Percentiles rank a stretch among this genome's conserved stretches.
These are phyloP conservation scores for Ctenoplectra terminalis DNA, from an alignment of 1,140 invertebrate genomes.

Conservation along the genomic window DNA sequence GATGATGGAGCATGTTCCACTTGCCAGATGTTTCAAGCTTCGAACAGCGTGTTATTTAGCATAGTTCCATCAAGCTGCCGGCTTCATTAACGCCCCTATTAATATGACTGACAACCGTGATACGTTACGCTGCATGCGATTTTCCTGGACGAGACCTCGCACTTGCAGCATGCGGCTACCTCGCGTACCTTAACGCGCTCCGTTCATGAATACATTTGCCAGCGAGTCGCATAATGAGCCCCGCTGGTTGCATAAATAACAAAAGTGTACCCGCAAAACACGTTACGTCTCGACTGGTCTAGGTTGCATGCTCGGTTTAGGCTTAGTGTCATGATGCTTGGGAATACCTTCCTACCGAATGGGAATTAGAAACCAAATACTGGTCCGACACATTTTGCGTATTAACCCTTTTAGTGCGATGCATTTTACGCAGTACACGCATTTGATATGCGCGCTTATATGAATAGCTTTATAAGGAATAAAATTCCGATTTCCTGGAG, in stretches of 20 bases:
- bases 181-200: conserved; percentile 52
- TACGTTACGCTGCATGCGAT: conserved; percentile 50
- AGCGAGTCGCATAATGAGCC: conserved; percentile 43
- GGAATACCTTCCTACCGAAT: background rate
- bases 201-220: conserved; percentile 70
- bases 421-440: too few species aligned
- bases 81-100: conserved; percentile 62
- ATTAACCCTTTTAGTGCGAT: too few species aligned
- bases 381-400: too few species aligned
- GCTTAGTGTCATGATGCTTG: background rate
- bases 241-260: conserved; percentile 60
- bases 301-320: too few species aligned
- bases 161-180: conserved; percentile 36
- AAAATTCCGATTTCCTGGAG: too few species aligned
- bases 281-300: background rate
- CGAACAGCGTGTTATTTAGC: conserved; percentile 28
- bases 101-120: conserved; percentile 57
- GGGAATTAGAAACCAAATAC: background rate
- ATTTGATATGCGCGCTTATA: too few species aligned
- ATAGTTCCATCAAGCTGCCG: conserved; percentile 30
- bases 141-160: conserved; percentile 39
- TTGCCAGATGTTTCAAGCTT: background rate
- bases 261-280: conserved; percentile 40
- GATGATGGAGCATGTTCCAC: background rate
- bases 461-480: too few species aligned